Evolutionary conservation across 1,140 invertebrate species (phyloP), one percentile per base, ranked within the genome.

Genomic region (Olivierus martensii): DNA sequence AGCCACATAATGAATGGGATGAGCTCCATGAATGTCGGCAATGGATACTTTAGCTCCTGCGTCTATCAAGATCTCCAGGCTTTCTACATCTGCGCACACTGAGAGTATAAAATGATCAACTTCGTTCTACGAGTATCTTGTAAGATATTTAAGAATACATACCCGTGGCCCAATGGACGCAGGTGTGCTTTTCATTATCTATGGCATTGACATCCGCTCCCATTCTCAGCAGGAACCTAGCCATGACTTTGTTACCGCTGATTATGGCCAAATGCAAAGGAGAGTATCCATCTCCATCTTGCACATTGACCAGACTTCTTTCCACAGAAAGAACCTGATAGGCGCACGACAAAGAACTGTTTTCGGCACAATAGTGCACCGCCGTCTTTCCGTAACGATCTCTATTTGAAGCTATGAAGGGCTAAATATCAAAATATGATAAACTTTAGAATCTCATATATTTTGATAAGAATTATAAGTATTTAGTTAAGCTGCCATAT

Each of bases 121-220:
- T 46, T 46, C 12, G 4, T 9, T 9, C 28, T 28, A 9, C 4
- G 4, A 28, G 9, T 28, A 28, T 9, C 9, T 28, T 6, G 28
- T 28, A 6, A 28, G 2, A 4, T 9, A 28, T 28, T 28, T 28
- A 28, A 28, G 9, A n/a, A 4, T 43, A 45, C 64, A 75, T 69
- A 94, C 91, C 91, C 58, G 89, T 91, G 2, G 93, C 93, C 94
- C 94, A 99, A 69, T 99, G 94, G 12, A 95, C 81, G 14, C 88
- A 82, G 3, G 91, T 91, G 66, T 99, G 94, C 46, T 84, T 81
- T 66, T 98, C 93, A 64, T 88, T 81, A 69, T 98, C 94, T 50
- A 84, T 75, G 36, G 82, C 81, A 66, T 87, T 84, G 42, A 96
- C 79, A 63, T 94, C 83, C 10, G 91, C 49, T 5, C 51, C 54